These are phyloP conservation scores for Lysandra coridon DNA, from an alignment of 2,888 invertebrate species.

Conservation along the genomic window DNA sequence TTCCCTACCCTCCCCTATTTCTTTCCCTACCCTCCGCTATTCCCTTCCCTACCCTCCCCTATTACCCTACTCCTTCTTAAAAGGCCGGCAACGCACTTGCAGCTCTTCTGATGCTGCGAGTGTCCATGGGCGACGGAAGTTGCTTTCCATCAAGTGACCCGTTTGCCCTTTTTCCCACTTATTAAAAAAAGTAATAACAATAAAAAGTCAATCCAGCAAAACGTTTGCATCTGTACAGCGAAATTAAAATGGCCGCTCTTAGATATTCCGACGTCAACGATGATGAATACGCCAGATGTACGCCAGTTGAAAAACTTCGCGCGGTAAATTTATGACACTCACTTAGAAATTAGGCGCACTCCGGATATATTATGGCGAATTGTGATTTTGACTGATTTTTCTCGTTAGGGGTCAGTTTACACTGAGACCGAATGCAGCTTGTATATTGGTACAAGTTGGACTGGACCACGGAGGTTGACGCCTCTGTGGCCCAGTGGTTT, in stretches of 20 bases:
- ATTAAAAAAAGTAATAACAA: neutral
- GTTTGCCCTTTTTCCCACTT: too few species aligned
- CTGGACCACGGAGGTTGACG: too few species aligned
- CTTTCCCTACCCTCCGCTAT: too few species aligned
- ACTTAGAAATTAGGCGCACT: constrained; percentile 31
- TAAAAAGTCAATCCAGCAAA: neutral
- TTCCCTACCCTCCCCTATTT: too few species aligned
- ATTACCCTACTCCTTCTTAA: too few species aligned
- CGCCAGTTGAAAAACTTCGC: constrained; percentile 24
- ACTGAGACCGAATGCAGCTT: neutral
- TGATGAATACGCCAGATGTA: constrained; percentile 29
- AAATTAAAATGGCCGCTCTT: constrained; percentile 13
- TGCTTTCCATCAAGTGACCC: too few species aligned
- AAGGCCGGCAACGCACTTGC: too few species aligned
- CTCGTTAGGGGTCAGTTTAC: neutral
- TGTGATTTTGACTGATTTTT: neutral
- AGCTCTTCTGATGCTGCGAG: too few species aligned
- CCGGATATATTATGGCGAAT: neutral
- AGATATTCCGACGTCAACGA: constrained; percentile 20
- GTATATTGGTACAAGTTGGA: neutral
- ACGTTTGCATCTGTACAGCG: neutral
- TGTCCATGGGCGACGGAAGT: too few species aligned
- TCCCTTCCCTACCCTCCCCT: too few species aligned
- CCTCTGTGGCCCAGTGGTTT: too few species aligned
- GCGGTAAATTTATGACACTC: constrained; percentile 25